These are phyloP conservation scores for Cremastinae sp. DNA, from an alignment of 2,888 invertebrate genomes.

Conservation along the genomic window DNA sequence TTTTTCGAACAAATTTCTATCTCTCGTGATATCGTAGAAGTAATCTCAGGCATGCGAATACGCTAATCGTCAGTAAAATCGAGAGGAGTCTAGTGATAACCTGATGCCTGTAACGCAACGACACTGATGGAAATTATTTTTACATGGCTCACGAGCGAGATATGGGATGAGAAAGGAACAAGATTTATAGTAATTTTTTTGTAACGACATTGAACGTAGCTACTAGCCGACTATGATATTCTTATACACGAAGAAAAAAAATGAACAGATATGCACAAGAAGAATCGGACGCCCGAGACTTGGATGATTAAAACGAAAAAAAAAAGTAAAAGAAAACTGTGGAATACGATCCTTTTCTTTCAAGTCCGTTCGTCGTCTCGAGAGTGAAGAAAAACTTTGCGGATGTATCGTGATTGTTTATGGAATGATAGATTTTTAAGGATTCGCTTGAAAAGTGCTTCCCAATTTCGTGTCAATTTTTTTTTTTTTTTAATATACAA, in stretches of 20 bases:
- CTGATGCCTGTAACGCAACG: slow-evolving; percentile 73
- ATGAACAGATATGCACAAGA: no score
- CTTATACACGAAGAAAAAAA: slow-evolving; percentile 66
- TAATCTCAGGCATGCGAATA: slow-evolving; percentile 3
- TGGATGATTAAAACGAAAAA: slow-evolving; percentile 11
- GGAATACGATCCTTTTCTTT: background rate
- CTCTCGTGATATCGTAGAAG: slow-evolving; percentile 1
- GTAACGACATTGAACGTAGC: slow-evolving; percentile 70
- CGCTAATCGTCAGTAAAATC: slow-evolving; percentile 27
- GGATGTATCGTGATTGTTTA: no score
- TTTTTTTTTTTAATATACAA: no score
- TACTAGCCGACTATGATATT: slow-evolving; percentile 76
- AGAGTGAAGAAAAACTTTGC: no score
- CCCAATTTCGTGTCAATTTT: no score
- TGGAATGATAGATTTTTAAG: no score
- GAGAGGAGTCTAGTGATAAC: slow-evolving; percentile 62
- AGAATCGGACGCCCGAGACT: no score
- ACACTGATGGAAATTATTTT: slow-evolving; percentile 76
- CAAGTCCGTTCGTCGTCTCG: no score
- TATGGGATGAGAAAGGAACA: slow-evolving; percentile 25
- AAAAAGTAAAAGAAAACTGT: background rate
- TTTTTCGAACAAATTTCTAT: background rate
- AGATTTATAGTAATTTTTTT: slow-evolving; percentile 61
- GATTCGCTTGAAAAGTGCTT: no score
- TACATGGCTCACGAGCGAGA: slow-evolving; percentile 54